Percentiles rank a stretch among this genome's conserved stretches.
phyloP scores from a whole-genome alignment of 2,888 invertebrate species.

The Thereva unica region DNA sequence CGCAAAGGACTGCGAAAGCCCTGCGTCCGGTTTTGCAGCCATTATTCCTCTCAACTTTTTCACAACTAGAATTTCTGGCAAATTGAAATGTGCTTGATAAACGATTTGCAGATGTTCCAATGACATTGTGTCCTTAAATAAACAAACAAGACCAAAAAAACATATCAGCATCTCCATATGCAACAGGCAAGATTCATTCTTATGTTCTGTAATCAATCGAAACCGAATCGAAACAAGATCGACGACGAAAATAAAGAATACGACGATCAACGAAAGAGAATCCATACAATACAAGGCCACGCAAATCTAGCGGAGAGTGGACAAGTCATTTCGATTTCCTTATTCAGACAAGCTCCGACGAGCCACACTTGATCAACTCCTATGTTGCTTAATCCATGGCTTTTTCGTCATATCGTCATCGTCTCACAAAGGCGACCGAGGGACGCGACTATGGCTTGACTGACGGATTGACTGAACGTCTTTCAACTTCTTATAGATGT shows the following conservation, averaged over 20 bases:
- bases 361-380: not conserved
- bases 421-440: constrained; percentile 8
- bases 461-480: not conserved
- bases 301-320: constrained; percentile 15
- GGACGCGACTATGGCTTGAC: not conserved
- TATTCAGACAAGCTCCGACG: constrained; percentile 17
- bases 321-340: constrained; percentile 30
- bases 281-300: constrained; percentile 14
- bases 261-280: constrained; percentile 1
- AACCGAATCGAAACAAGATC: not conserved
- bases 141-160: not conserved
- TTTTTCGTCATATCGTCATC: not conserved
- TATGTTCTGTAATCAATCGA: constrained; percentile 7
- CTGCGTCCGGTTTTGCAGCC: not conserved
- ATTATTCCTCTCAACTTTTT: constrained; percentile 13
- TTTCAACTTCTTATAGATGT: not conserved
- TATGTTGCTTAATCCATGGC: not conserved
- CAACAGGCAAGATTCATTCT: constrained; percentile 9
- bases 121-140: constrained; percentile 4
- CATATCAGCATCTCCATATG: constrained; percentile 7
- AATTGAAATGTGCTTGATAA: constrained; percentile 20
- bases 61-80: constrained; percentile 17
- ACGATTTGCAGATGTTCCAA: constrained; percentile 19
- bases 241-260: not conserved
- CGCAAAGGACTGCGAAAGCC: no score